Evolutionary conservation across 2,797 vertebrate genomes (phyloP).

Genomic region (Rhinella marina): DNA sequence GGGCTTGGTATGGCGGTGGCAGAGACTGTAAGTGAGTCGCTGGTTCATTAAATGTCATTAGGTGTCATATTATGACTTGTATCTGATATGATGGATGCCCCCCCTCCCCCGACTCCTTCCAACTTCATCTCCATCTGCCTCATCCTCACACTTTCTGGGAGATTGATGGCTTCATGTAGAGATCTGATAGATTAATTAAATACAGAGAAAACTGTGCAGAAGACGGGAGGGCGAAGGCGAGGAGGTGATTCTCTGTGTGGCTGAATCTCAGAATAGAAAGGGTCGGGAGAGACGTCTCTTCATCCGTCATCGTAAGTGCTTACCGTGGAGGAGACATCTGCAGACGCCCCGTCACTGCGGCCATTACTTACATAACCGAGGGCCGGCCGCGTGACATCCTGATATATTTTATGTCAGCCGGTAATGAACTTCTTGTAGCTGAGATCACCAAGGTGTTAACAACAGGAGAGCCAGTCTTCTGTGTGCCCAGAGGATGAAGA

Average conservation of each 20-base stretch:
- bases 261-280: background rate
- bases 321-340: conserved; percentile 9
- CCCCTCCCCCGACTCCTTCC: background rate
- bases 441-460: conserved; percentile 20
- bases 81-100: conserved; percentile 9
- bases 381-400: background rate
- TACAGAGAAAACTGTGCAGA: background rate
- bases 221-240: background rate
- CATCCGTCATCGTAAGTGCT: conserved; percentile 32
- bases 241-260: background rate
- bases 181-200: conserved; percentile 34
- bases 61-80: conserved; percentile 7
- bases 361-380: background rate
- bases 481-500: background rate
- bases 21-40: background rate
- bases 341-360: background rate
- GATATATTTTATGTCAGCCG: conserved; percentile 21
- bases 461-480: background rate
- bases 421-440: conserved; percentile 16
- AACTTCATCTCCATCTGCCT: conserved; percentile 8
- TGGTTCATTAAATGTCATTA: conserved; percentile 16
- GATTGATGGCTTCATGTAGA: conserved; percentile 28
- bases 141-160: background rate
- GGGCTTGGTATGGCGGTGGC: background rate
- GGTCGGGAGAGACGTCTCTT: conserved; percentile 3